These are phyloP conservation scores for Luperina testacea DNA, from an alignment of 2,888 invertebrate genomes.

Conservation along the genomic window DNA sequence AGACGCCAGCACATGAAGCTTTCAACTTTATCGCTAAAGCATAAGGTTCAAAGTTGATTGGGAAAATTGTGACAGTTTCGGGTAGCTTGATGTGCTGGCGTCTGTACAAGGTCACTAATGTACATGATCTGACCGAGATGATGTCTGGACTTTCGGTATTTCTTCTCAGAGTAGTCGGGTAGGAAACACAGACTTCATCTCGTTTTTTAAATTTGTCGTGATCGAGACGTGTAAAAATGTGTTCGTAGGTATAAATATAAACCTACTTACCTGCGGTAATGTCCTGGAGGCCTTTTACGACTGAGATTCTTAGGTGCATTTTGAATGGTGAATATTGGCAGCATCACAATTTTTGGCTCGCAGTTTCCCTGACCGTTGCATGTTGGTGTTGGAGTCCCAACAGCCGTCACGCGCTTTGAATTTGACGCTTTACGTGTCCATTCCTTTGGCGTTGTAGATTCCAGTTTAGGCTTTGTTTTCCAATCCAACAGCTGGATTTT, in stretches of 20 bases:
- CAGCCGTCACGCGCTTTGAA: background rate
- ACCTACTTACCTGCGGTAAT: constrained; percentile 21
- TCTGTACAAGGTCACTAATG: no score
- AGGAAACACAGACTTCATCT: background rate
- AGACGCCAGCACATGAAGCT: no score
- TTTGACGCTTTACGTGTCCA: background rate
- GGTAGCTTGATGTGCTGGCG: no score
- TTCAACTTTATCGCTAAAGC: no score
- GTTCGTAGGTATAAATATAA: background rate
- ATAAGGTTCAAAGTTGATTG: no score
- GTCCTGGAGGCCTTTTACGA: background rate
- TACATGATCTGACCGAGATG: no score
- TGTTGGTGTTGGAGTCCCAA: background rate
- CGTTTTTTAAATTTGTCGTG: background rate
- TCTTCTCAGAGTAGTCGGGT: background rate
- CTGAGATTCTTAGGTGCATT: background rate
- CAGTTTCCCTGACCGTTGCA: background rate
- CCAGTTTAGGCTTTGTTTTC: background rate
- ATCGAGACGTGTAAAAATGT: background rate
- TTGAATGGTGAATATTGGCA: constrained; percentile 21
- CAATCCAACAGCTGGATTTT: background rate
- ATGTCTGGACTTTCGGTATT: background rate
- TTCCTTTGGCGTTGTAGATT: background rate
- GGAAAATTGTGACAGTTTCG: no score
- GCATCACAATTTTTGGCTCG: constrained; percentile 22